phyloP scores from a whole-genome alignment of 2,113 vertebrate genomes.

The Syngnathoides biaculeatus region DNA sequence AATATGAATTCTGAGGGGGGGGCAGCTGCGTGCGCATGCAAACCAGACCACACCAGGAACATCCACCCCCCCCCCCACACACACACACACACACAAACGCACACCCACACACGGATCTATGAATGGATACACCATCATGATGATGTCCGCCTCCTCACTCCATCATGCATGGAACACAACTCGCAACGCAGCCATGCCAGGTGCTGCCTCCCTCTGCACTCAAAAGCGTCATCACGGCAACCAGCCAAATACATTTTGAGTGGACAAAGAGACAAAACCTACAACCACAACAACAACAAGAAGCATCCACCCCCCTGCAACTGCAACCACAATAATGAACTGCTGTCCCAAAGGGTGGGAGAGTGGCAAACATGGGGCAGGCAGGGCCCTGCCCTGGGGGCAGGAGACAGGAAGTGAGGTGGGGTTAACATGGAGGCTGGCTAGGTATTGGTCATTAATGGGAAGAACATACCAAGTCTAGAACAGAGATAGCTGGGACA shows the following conservation, averaged over 20 bases:
- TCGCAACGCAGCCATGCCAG: constrained; percentile 56
- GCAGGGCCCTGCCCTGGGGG: constrained; percentile 47
- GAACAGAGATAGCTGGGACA: constrained; percentile 99
- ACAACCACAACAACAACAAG: constrained; percentile 28
- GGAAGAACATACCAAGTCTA: constrained; percentile 99
- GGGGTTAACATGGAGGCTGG: constrained; percentile 63
- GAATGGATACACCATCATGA: constrained; percentile 25
- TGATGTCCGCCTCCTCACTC: constrained; percentile 10
- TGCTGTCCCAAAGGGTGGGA: constrained; percentile 52
- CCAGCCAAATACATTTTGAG: constrained; percentile 37
- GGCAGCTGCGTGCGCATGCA: background rate
- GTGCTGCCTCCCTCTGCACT: constrained; percentile 44
- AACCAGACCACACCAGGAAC: background rate
- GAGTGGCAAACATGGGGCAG: constrained; percentile 50
- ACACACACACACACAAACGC: constrained; percentile 1
- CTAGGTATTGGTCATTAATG: constrained; percentile 65
- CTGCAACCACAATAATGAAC: constrained; percentile 29
- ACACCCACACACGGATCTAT: constrained; percentile 17
- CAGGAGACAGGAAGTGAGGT: constrained; percentile 75
- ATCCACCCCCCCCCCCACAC: too few species aligned
- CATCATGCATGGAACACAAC: constrained; percentile 45
- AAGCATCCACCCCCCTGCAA: constrained; percentile 14
- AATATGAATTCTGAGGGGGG: background rate
- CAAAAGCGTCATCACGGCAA: constrained; percentile 36
- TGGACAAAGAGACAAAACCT: constrained; percentile 49